Conservation (phyloP, 1,140 invertebrate species). For the Rhopalosiphum padi region DNA sequence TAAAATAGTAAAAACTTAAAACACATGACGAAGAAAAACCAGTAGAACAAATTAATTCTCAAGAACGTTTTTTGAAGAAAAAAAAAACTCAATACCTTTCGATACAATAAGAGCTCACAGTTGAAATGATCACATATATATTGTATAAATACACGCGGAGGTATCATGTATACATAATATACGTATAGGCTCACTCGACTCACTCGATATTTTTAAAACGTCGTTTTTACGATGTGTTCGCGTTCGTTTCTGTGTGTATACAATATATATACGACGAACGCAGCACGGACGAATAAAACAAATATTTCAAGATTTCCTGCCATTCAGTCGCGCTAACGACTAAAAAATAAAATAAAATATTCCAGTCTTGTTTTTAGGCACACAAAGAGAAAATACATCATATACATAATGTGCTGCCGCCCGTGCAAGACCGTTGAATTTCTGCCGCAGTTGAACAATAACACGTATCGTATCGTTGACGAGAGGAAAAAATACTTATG, state of each 20-base stretch:
- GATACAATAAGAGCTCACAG: not conserved
- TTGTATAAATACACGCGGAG: not conserved
- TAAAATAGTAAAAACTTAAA: no score
- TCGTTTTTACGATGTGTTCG: not conserved
- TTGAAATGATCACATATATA: not conserved
- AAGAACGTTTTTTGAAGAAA: not conserved
- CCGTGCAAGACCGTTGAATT: not conserved
- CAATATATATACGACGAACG: not conserved
- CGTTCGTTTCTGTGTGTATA: not conserved
- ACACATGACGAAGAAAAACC: no score
- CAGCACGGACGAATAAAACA: slow-evolving; percentile 39
- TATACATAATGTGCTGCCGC: not conserved
- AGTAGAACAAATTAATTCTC: not conserved
- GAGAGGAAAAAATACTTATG: not conserved
- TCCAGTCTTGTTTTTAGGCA: slow-evolving; percentile 53
- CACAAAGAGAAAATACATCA: slow-evolving; percentile 11
- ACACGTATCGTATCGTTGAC: not conserved
- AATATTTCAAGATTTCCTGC: slow-evolving; percentile 57
- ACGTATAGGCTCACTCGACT: not conserved
- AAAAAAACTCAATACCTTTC: not conserved
- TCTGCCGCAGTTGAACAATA: slow-evolving; percentile 15
- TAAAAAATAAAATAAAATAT: slow-evolving; percentile 54
- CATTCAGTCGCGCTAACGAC: slow-evolving; percentile 50
- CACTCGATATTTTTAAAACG: not conserved
- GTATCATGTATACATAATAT: not conserved